These are phyloP conservation scores for Cyphomyrmex costatus DNA, from an alignment of 1,140 invertebrate species.

Conservation along the genomic window DNA sequence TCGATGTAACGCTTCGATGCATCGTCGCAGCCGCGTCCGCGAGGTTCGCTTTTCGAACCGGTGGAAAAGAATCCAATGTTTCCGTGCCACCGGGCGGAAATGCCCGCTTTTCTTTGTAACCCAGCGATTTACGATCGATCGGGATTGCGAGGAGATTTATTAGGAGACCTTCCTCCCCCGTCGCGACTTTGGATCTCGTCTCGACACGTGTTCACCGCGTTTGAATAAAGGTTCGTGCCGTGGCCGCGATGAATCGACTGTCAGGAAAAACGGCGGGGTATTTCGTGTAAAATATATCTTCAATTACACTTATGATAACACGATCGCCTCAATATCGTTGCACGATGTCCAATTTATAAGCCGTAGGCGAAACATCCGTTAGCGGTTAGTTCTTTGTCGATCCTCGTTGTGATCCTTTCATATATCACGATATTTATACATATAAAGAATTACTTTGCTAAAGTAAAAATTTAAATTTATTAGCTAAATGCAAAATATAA, in stretches of 20 bases:
- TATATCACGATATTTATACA: no score
- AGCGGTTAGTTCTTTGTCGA: neutral
- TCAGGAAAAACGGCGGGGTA: neutral
- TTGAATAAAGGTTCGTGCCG: slow-evolving; percentile 54
- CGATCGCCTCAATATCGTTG: neutral
- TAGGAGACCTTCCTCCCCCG: slow-evolving; percentile 1
- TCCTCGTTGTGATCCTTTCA: neutral
- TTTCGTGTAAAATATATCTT: slow-evolving; percentile 54
- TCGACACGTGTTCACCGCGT: slow-evolving; percentile 54
- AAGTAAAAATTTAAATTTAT: no score
- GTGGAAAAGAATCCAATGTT: slow-evolving; percentile 72
- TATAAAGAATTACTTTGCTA: no score
- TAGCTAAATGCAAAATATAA: no score
- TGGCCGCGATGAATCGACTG: slow-evolving; percentile 42
- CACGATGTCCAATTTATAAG: slow-evolving; percentile 8
- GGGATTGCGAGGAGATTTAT: slow-evolving; percentile 72
- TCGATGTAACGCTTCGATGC: neutral
- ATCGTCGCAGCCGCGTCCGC: neutral
- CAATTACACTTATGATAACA: slow-evolving; percentile 37
- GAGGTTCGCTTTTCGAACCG: slow-evolving; percentile 53
- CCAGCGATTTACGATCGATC: slow-evolving; percentile 70
- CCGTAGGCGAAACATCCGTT: no score
- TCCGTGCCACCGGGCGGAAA: slow-evolving; percentile 69
- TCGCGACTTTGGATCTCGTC: slow-evolving; percentile 52
- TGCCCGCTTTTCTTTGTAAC: slow-evolving; percentile 69